phyloP scores from a whole-genome alignment of 2,797 vertebrate species.

The Paedocypris micromegethes region DNA sequence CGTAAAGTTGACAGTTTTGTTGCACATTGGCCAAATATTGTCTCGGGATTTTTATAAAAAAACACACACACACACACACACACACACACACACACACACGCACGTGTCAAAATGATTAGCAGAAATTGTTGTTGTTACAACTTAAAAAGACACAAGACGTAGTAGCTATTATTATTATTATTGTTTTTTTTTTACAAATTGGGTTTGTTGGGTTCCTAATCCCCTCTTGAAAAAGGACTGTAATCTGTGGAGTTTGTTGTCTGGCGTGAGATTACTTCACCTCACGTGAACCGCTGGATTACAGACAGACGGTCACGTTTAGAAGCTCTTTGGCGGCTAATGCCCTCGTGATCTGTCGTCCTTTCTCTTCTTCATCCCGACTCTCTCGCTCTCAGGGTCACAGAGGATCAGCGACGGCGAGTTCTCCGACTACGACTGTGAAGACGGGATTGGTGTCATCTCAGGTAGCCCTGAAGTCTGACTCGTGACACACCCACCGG shows the following conservation, averaged over 20 bases:
- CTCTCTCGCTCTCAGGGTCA: slow-evolving; percentile 72
- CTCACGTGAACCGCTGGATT: not conserved
- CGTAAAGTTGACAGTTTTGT: no score
- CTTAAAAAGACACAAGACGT: no score
- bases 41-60: no score
- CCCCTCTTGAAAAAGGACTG: no score
- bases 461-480: slow-evolving; percentile 72
- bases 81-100: no score
- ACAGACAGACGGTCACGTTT: slow-evolving; percentile 1
- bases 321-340: slow-evolving; percentile 8
- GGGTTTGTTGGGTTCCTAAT: no score
- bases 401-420: slow-evolving; percentile 91
- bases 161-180: no score
- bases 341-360: slow-evolving; percentile 10
- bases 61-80: no score
- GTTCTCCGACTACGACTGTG: slow-evolving; percentile 93
- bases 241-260: not conserved
- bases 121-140: no score
- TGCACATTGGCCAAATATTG: no score
- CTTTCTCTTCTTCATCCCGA: slow-evolving; percentile 1
- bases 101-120: no score
- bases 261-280: slow-evolving; percentile 9
- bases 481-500: not conserved
- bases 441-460: slow-evolving; percentile 88
- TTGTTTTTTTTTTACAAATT: no score